Base-by-base conservation (phyloP, 1,140 invertebrate species). In the Daktulosphaira vitifoliae region DNA sequence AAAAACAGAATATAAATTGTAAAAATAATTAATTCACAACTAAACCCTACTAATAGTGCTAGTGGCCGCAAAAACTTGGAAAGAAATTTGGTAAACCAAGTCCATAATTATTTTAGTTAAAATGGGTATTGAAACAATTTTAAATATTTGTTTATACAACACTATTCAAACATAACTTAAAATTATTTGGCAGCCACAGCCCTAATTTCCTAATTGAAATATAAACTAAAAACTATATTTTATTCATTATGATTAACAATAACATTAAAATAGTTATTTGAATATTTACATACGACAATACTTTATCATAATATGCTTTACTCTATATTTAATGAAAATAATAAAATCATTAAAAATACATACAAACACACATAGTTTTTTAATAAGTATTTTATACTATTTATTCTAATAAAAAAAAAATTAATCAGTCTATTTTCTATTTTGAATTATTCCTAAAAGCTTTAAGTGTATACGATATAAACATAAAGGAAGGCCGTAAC, bases 1-100 rank as follows among this genome's bases (percentile, higher is more conserved):
- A 62, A 62, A 62, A 62, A 62, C 56, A 39, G 56, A 62, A 62
- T 62, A 62, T 62, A 62, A 62, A 62, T 62, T 46, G 56, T 62
- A 62, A 62, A 62, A 62, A 62, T 62, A 62, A 59, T 59, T 59
- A 56, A 48, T 62, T 62, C 25, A 62, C 26, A 62, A 62, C 56
- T 62, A 62, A 62, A 62, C 20, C 25, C 56, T 62, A 62, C 56
- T 29, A 29, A 62, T 62, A 62, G 56, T 46, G 39, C 42, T 26
- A 29, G 56, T 62, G 56, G 56, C 56, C 56, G 44, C 56, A 33
- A 62, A n/a, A 62, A 62, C 56, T 62, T 48, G 56, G 56, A 11
- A 8, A 8, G 22, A 59, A 44, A 48, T 56, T 48, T 62, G 56
- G 56, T 62, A 48, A 62, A 62, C 56, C 56, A 62, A 62, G 56